Percentiles rank a stretch among this genome's conserved stretches.
These are phyloP conservation scores for Enoplosus armatus DNA, from an alignment of 2,797 vertebrate species.

Conservation along the genomic window DNA sequence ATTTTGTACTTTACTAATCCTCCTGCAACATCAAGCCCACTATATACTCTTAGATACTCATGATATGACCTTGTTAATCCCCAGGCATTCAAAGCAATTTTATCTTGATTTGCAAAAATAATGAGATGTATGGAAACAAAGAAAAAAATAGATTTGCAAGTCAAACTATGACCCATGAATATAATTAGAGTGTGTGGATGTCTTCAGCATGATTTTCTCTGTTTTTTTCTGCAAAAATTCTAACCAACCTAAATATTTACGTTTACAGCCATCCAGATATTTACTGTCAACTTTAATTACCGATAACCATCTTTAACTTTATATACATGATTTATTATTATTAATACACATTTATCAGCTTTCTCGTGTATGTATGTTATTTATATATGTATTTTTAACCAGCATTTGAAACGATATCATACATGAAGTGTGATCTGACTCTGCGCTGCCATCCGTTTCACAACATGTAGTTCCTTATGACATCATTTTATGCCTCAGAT, in stretches of 20 bases:
- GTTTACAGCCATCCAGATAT: background rate
- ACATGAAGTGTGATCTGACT: background rate
- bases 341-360: background rate
- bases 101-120: conserved; percentile 71
- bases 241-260: conserved; percentile 26
- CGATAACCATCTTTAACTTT: background rate
- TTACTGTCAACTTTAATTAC: conserved; percentile 5
- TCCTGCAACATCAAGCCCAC: conserved; percentile 42
- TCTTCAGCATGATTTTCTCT: conserved; percentile 3
- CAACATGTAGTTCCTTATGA: background rate
- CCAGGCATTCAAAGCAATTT: conserved; percentile 70
- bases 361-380: too few relatives aligned
- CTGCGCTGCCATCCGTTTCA: background rate
- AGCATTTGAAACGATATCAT: background rate
- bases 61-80: conserved; percentile 68
- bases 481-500: background rate
- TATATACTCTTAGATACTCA: conserved; percentile 60
- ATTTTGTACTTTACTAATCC: conserved; percentile 67
- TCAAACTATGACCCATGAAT: conserved; percentile 55
- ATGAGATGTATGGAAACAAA: conserved; percentile 71
- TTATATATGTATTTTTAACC: background rate
- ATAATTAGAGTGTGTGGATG: conserved; percentile 51
- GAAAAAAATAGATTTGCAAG: conserved; percentile 40
- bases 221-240: conserved; percentile 19
- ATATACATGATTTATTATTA: too few relatives aligned